Evolutionary conservation across 2,797 vertebrate species (phyloP).

Genomic region (Enteromius radiatus): DNA sequence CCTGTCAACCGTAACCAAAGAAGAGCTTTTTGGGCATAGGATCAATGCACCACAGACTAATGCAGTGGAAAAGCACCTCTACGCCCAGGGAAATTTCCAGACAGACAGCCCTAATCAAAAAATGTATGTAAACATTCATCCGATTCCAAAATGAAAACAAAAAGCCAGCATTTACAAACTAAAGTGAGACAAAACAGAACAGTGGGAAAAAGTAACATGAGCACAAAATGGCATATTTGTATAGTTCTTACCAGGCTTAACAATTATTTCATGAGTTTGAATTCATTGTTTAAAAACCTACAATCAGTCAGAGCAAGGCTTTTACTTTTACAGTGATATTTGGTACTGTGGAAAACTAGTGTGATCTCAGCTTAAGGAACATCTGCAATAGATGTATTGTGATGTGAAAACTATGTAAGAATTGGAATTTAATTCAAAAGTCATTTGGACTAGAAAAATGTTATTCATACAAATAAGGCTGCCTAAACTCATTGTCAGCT

Average conservation of each 20-base stretch:
- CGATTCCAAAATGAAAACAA: slow-evolving; percentile 22
- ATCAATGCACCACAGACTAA: slow-evolving; percentile 28
- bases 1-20: slow-evolving; percentile 21
- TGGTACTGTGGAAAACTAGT: neutral
- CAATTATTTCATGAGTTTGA: neutral
- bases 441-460: neutral
- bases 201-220: slow-evolving; percentile 4
- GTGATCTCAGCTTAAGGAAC: neutral
- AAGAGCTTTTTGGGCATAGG: slow-evolving; percentile 17
- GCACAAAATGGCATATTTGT: neutral
- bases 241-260: neutral
- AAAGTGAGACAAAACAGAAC: slow-evolving; percentile 1
- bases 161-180: slow-evolving; percentile 11
- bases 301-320: neutral
- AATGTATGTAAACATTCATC: slow-evolving; percentile 34
- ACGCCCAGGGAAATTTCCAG: slow-evolving; percentile 51
- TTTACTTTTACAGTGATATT: neutral
- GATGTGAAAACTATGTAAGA: neutral
- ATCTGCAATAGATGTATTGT: neutral
- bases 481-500: neutral
- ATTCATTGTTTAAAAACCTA: neutral
- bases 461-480: slow-evolving; percentile 3
- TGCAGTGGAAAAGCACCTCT: slow-evolving; percentile 49
- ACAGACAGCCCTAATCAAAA: slow-evolving; percentile 41
- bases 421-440: neutral